Evolutionary conservation across 2,797 vertebrate species (phyloP).

Genomic region (Propithecus perrieri): DNA sequence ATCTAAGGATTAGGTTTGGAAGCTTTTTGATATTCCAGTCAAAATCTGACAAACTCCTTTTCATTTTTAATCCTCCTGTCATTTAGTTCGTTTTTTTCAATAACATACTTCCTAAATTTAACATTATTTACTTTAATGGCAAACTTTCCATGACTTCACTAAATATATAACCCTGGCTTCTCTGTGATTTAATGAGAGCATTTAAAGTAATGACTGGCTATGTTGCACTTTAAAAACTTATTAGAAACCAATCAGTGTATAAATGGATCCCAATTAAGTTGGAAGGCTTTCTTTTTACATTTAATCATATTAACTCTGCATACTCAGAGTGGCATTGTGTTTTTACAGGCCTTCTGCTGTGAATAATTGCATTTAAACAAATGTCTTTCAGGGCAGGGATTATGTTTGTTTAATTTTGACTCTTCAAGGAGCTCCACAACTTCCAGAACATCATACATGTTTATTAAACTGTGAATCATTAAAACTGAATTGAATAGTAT

Average conservation of each 20-base stretch:
- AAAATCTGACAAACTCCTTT: neutral
- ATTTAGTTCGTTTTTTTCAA: neutral
- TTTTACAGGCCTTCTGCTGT: neutral
- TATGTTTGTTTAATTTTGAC: neutral
- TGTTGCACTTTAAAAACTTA: too few relatives aligned
- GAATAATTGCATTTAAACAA: neutral
- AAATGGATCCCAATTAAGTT: conserved; percentile 11
- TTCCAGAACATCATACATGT: neutral
- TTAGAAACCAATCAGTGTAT: neutral
- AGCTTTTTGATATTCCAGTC: conserved; percentile 40
- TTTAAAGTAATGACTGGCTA: neutral
- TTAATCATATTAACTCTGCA: neutral
- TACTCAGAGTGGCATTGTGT: neutral
- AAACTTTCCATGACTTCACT: conserved; percentile 45
- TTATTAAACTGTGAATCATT: conserved; percentile 24
- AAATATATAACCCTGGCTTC: neutral
- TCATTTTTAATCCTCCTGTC: neutral
- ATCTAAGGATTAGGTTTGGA: conserved; percentile 27
- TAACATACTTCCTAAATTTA: neutral
- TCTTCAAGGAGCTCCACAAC: neutral
- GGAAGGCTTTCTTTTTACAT: neutral
- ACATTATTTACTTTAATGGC: conserved; percentile 40
- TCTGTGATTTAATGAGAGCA: conserved; percentile 27
- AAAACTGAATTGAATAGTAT: neutral
- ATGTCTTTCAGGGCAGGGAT: neutral